Evolutionary conservation across 2,113 vertebrate species (phyloP), one percentile per base, ranked within the genome.

Genomic region (Odocoileus virginianus): DNA sequence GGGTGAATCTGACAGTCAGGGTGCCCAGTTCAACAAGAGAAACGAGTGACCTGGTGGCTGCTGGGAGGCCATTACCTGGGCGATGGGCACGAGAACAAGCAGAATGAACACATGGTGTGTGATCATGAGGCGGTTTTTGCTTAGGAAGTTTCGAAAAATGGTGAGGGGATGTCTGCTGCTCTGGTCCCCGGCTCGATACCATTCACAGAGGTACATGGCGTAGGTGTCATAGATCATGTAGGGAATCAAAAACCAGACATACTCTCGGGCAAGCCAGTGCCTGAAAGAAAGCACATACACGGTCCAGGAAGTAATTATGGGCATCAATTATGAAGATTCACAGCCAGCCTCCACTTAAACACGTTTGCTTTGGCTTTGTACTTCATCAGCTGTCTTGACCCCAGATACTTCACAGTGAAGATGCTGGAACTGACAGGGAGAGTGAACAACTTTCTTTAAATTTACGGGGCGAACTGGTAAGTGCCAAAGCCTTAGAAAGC

Each of bases 171-270:
- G 99, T 96, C 98, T 98, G 98, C 98, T 98, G 97, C 99, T 99
- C 52, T 98, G 99, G 76, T 99, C 99, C 52, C 67, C 98, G 98
- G 99, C 99, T 98, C 99, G 99, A 98, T 99, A 98, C 99, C 99
- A 99, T 97, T 99, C 99, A 97, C 99, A 99, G 93, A 99, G 99
- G 98, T 99, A 99, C 99, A 99, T 99, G 98, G 99, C 99, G 0
- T 99, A 99, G 94, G 99, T 98, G 98, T 99, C 99, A 0, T 99
- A 99, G 19, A 99, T 98, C 99, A 99, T 99, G 99, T 99, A 99
- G 64, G 99, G 99, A 33, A 99, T 99, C 2, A 99, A 99, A 43
- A 99, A 99, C 99, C 99, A 99, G 96, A 99, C 91, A 79, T 99
- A 99, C 89, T 99, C 99, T 7, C 99, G 99, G 0, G 99, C 98